Evolutionary conservation across 2,797 vertebrate genomes (phyloP), one percentile per base, ranked within the genome.

Genomic region (Sus cebifrons): DNA sequence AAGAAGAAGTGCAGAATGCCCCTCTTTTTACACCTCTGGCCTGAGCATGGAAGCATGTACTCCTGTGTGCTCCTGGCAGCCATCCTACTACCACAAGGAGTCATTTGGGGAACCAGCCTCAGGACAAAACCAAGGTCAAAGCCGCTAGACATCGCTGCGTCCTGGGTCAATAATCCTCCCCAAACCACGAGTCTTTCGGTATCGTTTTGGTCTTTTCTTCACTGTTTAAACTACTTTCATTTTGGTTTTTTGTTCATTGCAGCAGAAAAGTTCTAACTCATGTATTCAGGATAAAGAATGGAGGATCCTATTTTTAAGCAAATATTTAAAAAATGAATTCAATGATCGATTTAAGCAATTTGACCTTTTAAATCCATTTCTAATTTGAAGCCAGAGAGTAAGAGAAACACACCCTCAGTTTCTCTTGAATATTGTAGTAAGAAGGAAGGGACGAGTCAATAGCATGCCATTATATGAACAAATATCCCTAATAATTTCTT

Each of bases 201-300:
- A 56, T 79, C 29, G 1, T 60, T 70, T 27, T 73, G 71, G 21
- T 73, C 18, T 60, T 75, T 82, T 86, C 25, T 68, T 95, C 62
- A 60, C 81, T 67, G 3, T 91, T 92, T 56, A 92, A 94, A 83
- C 21, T 77, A 62, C 27, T 79, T 71, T 83, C n/a, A 83, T 92
- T 88, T 78, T 10, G 56, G 14, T 87, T 95, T 82, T 89, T 11
- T 29, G 8, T 54, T 92, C 15, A 13, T 86, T 90, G n/a, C 6
- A 67, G 29, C 36, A 74, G 58, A 86, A 54, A 64, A 73, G 70
- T 77, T 81, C 54, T 82, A 85, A 73, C 23, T 73, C 52, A 71
- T 12, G 21, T 1, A 78, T 6, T 86, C 14, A 49, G 10, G 67
- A n/a, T 65, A 87, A 44, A 23, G 11, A 78, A 91, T 52, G 5